Conservation (phyloP, 2,888 invertebrate species). For the Plusia festucae region DNA sequence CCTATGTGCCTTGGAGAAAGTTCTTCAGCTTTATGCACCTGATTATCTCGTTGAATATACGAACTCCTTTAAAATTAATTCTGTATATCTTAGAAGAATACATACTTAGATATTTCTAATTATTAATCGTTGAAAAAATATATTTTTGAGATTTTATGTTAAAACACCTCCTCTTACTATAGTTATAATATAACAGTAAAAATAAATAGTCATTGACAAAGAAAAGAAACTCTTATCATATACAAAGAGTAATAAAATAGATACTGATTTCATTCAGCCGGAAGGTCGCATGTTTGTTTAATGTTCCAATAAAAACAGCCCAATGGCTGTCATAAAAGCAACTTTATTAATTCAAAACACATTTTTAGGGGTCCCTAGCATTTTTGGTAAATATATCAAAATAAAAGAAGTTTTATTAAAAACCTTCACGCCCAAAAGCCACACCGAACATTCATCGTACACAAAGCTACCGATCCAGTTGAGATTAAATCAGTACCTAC, state of each 20-base stretch:
- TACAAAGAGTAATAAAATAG: slow-evolving; percentile 36
- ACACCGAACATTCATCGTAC: not conserved
- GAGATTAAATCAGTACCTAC: slow-evolving; percentile 56
- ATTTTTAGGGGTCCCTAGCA: not conserved
- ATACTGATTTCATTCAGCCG: slow-evolving; percentile 45
- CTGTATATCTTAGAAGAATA: too few species aligned
- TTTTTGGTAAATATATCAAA: not conserved
- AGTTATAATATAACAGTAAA: not conserved
- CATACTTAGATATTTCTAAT: too few species aligned
- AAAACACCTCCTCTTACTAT: not conserved
- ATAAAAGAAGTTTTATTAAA: too few species aligned
- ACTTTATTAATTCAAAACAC: slow-evolving; percentile 41
- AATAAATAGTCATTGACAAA: not conserved
- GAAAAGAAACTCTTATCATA: not conserved
- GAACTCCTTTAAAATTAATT: too few species aligned
- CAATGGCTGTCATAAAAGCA: slow-evolving; percentile 53
- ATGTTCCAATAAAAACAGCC: slow-evolving; percentile 56
- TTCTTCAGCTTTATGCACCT: too few species aligned
- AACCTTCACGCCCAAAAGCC: too few species aligned
- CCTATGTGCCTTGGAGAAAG: too few species aligned
- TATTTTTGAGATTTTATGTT: too few species aligned
- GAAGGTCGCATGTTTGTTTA: slow-evolving; percentile 50
- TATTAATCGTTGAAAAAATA: too few species aligned
- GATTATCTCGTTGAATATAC: too few species aligned
- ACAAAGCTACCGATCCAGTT: slow-evolving; percentile 14